Conservation (phyloP, 2,797 vertebrate species). For the Enteromius treurensis region DNA sequence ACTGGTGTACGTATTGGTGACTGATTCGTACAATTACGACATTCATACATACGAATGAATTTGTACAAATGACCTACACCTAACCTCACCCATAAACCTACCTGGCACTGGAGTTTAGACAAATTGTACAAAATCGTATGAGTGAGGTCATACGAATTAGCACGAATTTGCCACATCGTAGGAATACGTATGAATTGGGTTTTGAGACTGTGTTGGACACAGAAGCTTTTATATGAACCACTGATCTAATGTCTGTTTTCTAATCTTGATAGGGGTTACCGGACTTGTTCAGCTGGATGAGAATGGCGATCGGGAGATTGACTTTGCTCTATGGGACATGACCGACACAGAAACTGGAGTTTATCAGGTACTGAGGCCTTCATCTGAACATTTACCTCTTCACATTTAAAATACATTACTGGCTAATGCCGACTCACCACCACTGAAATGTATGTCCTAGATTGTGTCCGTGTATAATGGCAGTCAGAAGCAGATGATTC, state of each 20-base stretch:
- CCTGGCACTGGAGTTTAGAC: no score
- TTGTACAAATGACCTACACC: no score
- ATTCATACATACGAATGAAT: no score
- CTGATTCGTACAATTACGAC: no score
- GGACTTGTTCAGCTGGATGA: slow-evolving; percentile 85
- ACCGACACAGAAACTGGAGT: slow-evolving; percentile 69
- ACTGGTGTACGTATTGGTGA: no score
- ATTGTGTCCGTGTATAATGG: slow-evolving; percentile 86
- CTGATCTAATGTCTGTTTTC: slow-evolving; percentile 2
- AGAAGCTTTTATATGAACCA: neutral
- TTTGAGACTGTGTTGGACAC: no score
- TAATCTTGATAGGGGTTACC: slow-evolving; percentile 78
- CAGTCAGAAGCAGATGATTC: slow-evolving; percentile 77
- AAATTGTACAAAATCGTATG: no score
- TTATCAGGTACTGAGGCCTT: slow-evolving; percentile 79
- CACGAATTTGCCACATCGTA: no score
- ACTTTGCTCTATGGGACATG: slow-evolving; percentile 93
- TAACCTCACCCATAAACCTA: no score
- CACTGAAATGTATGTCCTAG: slow-evolving; percentile 63
- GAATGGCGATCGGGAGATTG: slow-evolving; percentile 85
- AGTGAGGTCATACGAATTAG: no score
- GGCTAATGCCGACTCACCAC: neutral
- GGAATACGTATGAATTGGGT: no score
- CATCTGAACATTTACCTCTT: neutral
- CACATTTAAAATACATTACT: slow-evolving; percentile 7